Conservation (phyloP, 1,140 invertebrate species). For the Hesperophylax magnus region DNA sequence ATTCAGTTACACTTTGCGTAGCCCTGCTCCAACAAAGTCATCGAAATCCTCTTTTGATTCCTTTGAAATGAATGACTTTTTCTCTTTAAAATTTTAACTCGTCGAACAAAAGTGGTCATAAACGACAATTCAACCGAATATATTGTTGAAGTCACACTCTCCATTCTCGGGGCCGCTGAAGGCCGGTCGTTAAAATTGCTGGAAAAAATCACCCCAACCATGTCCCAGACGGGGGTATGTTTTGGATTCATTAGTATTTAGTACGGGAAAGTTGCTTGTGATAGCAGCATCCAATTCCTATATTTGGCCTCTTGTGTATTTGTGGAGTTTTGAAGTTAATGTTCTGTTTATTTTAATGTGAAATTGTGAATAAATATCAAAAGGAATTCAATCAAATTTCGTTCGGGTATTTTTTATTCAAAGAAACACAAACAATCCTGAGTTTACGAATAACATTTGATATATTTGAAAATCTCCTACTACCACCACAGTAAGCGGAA, state of each 20-base stretch:
- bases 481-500: too few relatives aligned
- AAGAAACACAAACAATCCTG: too few relatives aligned
- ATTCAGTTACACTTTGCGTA: background rate
- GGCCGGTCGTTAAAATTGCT: constrained; percentile 3
- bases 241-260: constrained; percentile 4
- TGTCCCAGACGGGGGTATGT: background rate
- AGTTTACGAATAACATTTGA: too few relatives aligned
- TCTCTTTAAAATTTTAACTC: constrained; percentile 22
- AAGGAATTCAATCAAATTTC: too few relatives aligned
- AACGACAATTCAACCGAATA: constrained; percentile 33
- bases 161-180: background rate
- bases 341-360: too few relatives aligned
- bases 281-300: background rate
- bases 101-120: constrained; percentile 23
- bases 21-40: constrained; percentile 41
- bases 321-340: too few relatives aligned
- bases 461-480: too few relatives aligned
- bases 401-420: too few relatives aligned
- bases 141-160: constrained; percentile 37
- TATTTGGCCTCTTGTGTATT: too few relatives aligned
- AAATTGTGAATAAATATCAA: too few relatives aligned
- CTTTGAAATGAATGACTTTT: constrained; percentile 49
- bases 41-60: constrained; percentile 54
- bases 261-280: background rate
- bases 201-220: constrained; percentile 13